Percentiles rank a stretch among this genome's conserved stretches.
These are phyloP conservation scores for Philonicus albiceps DNA, from an alignment of 2,888 invertebrate species.

Conservation along the genomic window DNA sequence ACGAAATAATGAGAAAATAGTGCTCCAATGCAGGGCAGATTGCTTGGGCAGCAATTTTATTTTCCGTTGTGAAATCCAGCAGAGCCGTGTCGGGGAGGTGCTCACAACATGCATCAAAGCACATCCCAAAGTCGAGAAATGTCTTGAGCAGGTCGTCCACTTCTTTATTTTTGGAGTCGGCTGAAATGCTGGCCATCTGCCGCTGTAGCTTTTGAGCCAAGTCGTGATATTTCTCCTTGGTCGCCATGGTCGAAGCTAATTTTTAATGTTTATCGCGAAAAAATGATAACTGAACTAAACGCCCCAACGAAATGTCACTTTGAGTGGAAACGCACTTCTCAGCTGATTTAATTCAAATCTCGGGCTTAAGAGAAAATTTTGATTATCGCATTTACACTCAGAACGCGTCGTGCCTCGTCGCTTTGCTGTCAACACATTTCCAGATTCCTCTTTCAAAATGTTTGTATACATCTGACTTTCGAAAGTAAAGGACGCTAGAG, in stretches of 20 bases:
- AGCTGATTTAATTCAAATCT: background rate
- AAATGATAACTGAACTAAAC: background rate
- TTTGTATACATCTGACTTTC: too few relatives aligned
- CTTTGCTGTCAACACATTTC: too few relatives aligned
- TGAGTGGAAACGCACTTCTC: background rate
- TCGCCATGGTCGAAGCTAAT: background rate
- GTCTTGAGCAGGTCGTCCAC: background rate
- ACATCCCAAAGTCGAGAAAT: background rate
- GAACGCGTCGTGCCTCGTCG: too few relatives aligned
- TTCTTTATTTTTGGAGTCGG: background rate
- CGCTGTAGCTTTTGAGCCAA: background rate
- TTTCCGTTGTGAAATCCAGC: background rate
- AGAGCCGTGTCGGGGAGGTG: background rate
- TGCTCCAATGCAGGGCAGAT: background rate
- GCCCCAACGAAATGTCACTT: background rate
- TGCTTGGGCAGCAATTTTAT: background rate
- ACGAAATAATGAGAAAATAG: background rate
- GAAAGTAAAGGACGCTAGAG: too few relatives aligned
- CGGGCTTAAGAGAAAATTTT: too few relatives aligned
- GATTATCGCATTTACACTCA: too few relatives aligned
- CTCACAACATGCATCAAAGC: background rate
- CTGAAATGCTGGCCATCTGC: background rate
- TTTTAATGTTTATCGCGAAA: background rate
- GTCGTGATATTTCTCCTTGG: background rate
- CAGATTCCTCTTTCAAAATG: too few relatives aligned